Evolutionary conservation across 2,888 invertebrate genomes (phyloP).

Genomic region (Gnatocerus cornutus): DNA sequence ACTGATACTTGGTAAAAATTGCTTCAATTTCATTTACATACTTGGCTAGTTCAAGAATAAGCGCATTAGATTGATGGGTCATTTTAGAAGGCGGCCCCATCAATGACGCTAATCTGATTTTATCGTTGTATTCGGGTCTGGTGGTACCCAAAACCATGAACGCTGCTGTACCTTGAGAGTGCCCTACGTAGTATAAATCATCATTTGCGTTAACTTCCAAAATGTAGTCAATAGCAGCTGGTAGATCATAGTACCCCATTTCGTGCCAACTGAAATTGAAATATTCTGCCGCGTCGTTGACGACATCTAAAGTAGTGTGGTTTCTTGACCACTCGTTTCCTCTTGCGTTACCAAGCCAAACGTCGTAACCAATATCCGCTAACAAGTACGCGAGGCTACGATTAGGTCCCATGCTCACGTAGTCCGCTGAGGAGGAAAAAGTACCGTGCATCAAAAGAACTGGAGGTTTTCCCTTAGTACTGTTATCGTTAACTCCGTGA

Average conservation of each 20-base stretch:
- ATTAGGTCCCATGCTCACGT: constrained; percentile 64
- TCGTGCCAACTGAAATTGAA: constrained; percentile 65
- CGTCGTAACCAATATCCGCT: constrained; percentile 63
- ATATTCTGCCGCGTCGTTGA: constrained; percentile 7
- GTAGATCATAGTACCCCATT: constrained; percentile 77
- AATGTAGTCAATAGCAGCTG: constrained; percentile 76
- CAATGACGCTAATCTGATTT: constrained; percentile 68
- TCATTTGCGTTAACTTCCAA: constrained; percentile 71
- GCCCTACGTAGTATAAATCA: constrained; percentile 76
- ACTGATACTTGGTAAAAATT: no score
- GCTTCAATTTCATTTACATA: not conserved
- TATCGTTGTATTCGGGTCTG: constrained; percentile 67
- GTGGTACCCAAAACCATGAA: constrained; percentile 74
- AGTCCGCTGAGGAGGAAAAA: constrained; percentile 72
- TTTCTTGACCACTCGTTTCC: constrained; percentile 56
- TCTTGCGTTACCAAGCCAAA: constrained; percentile 62
- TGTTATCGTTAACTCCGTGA: constrained; percentile 59
- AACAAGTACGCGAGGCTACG: constrained; percentile 56
- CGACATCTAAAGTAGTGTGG: constrained; percentile 28
- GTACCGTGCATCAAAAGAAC: constrained; percentile 73
- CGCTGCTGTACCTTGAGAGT: constrained; percentile 76
- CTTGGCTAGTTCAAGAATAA: not conserved
- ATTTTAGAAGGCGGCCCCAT: constrained; percentile 77
- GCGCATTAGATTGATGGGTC: constrained; percentile 57
- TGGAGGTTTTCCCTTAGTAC: constrained; percentile 49